A percentile compares a stretch with the other conserved stretches of the same genome.
phyloP scores from a whole-genome alignment of 53 echinoderm and acorn worm species.

The Zoroaster sp. region DNA sequence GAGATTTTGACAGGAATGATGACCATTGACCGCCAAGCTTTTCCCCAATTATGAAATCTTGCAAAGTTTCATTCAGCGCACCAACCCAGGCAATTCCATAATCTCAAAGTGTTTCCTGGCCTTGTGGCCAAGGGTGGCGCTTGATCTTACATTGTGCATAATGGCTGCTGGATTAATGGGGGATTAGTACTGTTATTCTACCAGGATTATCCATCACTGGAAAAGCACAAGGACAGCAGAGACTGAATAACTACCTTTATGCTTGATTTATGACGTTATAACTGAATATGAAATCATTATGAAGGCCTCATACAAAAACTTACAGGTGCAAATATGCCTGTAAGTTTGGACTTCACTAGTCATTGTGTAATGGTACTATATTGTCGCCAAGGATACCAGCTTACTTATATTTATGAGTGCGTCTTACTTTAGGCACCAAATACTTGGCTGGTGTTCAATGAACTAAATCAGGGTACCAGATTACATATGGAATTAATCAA shows the following conservation, averaged over 20 bases:
- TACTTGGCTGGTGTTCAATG: neutral
- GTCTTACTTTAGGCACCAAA: neutral
- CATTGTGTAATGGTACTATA: neutral
- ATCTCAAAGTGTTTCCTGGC: neutral
- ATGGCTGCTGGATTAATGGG: neutral
- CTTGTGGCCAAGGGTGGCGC: neutral
- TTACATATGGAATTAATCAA: no score
- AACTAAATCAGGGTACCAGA: no score
- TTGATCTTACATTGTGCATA: neutral
- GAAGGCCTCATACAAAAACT: neutral
- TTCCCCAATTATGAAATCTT: constrained; percentile 1
- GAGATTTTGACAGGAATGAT: neutral
- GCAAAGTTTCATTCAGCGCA: neutral
- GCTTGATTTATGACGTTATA: neutral
- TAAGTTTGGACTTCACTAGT: neutral
- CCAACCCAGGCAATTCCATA: neutral
- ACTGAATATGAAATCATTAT: constrained; percentile 47
- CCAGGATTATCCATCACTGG: neutral
- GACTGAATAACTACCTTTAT: neutral
- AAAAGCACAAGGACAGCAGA: neutral
- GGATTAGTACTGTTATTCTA: constrained; percentile 16
- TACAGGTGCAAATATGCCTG: neutral
- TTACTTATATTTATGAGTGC: neutral
- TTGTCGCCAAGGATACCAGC: neutral
- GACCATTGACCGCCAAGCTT: constrained; percentile 1